Evolutionary conservation across 2,888 invertebrate genomes (phyloP).

Genomic region (Pristionchus japonicus): DNA sequence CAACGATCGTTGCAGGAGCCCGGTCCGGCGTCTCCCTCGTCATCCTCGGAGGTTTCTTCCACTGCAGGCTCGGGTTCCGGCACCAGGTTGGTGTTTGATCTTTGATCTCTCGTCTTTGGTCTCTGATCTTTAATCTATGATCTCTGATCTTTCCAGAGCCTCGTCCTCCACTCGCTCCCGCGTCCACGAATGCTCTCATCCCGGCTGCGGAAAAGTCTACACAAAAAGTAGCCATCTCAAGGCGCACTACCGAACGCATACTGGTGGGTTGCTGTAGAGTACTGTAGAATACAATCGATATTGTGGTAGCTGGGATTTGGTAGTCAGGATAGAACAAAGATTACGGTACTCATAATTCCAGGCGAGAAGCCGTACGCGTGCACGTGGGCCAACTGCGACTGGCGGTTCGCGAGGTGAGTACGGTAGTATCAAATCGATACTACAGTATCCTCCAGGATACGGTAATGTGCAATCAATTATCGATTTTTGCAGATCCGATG

Average conservation of each 20-base stretch:
- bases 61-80: background rate
- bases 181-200: constrained; percentile 61
- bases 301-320: background rate
- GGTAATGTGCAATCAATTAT: background rate
- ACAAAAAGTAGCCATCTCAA: constrained; percentile 74
- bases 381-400: constrained; percentile 70
- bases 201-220: constrained; percentile 71
- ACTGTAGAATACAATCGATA: background rate
- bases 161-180: constrained; percentile 36
- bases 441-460: background rate
- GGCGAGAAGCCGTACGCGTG: constrained; percentile 75
- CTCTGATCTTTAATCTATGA: background rate
- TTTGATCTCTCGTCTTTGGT: background rate
- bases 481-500: constrained; percentile 56
- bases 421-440: constrained; percentile 22
- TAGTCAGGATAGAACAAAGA: background rate
- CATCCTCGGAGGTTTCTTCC: constrained; percentile 44
- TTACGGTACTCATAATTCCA: constrained; percentile 53
- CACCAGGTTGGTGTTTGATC: background rate
- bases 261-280: constrained; percentile 58
- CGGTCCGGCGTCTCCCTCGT: constrained; percentile 59
- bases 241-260: constrained; percentile 72
- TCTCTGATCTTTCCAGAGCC: background rate
- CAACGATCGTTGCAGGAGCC: constrained; percentile 48
- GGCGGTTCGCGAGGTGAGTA: constrained; percentile 72